Evolutionary conservation across 1,140 invertebrate species (phyloP), one percentile per base, ranked within the genome.

Genomic region (Thereuonema tuberculata): DNA sequence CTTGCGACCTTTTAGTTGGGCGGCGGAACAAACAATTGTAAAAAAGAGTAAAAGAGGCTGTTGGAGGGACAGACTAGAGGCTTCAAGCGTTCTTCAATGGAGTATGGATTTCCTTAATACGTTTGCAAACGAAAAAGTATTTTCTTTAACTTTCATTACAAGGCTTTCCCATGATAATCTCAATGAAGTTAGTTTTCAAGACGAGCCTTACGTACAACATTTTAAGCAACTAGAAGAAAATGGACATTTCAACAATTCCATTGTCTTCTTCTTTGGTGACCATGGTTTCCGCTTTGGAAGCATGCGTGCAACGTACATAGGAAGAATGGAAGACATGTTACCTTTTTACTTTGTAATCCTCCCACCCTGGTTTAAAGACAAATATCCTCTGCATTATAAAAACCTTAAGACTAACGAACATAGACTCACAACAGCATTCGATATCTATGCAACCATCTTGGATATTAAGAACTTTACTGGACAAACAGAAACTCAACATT

Each of bases 231-330:
- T 77, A 0, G 67, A 76, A 29, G 71, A 78, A 58, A 27, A 15
- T 14, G 61, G 61, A 14, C 17, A 50, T 43, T 21, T 62, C 29
- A 23, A 62, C 57, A 27, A 37, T 5, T 23, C 43, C 47, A 70
- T 80, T 0, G 70, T 96, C 0, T 76, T 96, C 25, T 80, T 95
- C n/a, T 77, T 93, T 63, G 93, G 90, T 67, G 94, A 98, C 72
- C 94, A 98, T 71, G 93, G 94, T 0, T 84, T 93, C 67, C 72
- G 94, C 27, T 95, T 87, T 76, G 92, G 93, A 1, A 75, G 76
- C 1, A 83, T 91, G 20, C 71, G 87, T 20, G 70, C 81, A 64
- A 94, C 91, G 0, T 84, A 86, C 69, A 81, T 80, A 56, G 93
- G 93, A 0, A 83, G 87, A 70, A 76, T 93, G 60, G 93, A 98